Base-by-base conservation (phyloP, 2,113 vertebrate species). In the Odobenus rosmarus region DNA sequence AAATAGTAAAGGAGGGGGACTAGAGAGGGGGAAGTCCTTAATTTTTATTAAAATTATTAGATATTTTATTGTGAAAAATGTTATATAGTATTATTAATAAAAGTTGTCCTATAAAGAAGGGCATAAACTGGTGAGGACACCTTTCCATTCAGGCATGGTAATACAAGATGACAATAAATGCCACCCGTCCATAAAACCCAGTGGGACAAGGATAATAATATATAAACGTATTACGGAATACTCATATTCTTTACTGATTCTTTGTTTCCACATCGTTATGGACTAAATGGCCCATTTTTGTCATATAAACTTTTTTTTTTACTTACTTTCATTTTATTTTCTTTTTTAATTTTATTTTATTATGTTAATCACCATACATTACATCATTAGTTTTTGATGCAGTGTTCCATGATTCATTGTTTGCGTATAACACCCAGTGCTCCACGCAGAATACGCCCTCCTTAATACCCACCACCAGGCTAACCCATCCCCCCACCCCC, bases 41-140 rank as follows among this genome's bases (percentile, higher is more conserved):
- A 83, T 59, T 84, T 93, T 62, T 81, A 87, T 71, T 36, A 91
- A 85, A 91, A 85, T 69, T 24, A 88, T 57, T 64, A 85, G 23
- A 61, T 79, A 55, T 69, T 76, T 82, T 62, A 82, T 51, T 55
- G 59, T 72, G 31, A 88, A 92, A 92, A 42, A 67, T 90, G 77
- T 33, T 24, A 39, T 49, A n/a, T 33, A 62, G 23, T 77, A 59
- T 2, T 83, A 86, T 23, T 24, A 55, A 28, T 51, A 71, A 55
- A 28, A 93, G 4, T 85, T 49, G 39, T 4, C 9, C 18, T 79
- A 12, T 61, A 76, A 94, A 61, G 31, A 62, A 81, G 49, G 46
- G 8, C 14, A 57, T 67, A 91, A 80, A 24, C 11, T 11, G 19
- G 62, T 46, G 42, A 72, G 31, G 28, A 49, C 1, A 10, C 2